Evolutionary conservation across 2,113 vertebrate genomes (phyloP).

Genomic region (Cyphomyrus discorhynchus): DNA sequence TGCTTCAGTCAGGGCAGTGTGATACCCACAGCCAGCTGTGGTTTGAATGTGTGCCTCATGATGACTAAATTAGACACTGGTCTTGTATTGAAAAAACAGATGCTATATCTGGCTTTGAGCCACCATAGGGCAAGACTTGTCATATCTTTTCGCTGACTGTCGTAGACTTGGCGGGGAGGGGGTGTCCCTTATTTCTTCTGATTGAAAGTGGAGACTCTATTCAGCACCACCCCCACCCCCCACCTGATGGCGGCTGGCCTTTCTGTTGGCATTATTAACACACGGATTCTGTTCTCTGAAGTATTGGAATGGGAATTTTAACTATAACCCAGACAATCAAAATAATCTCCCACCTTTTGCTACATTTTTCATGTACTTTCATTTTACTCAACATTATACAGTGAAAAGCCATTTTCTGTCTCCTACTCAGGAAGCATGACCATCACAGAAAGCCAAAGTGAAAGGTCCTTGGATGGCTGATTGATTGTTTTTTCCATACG

Average conservation of each 20-base stretch:
- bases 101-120: not conserved
- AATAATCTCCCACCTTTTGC: conserved; percentile 25
- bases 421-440: not conserved
- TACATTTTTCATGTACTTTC: conserved; percentile 25
- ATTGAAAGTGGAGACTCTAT: not conserved
- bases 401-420: conserved; percentile 4
- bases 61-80: not conserved
- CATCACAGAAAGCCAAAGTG: not conserved
- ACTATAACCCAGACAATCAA: conserved; percentile 23
- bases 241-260: conserved; percentile 33
- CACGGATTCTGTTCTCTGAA: conserved; percentile 36
- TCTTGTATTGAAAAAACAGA: not conserved
- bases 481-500: not conserved
- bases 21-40: not conserved
- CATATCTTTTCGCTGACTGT: not conserved
- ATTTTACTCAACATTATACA: conserved; percentile 28
- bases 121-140: not conserved
- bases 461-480: not conserved
- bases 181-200: not conserved
- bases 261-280: conserved; percentile 47
- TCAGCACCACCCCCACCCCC: not conserved
- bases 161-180: not conserved
- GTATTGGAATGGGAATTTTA: conserved; percentile 23
- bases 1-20: not conserved
- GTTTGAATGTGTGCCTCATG: not conserved